Conservation (phyloP, 2,888 invertebrate genomes). For the Hypomecis punctinalis region DNA sequence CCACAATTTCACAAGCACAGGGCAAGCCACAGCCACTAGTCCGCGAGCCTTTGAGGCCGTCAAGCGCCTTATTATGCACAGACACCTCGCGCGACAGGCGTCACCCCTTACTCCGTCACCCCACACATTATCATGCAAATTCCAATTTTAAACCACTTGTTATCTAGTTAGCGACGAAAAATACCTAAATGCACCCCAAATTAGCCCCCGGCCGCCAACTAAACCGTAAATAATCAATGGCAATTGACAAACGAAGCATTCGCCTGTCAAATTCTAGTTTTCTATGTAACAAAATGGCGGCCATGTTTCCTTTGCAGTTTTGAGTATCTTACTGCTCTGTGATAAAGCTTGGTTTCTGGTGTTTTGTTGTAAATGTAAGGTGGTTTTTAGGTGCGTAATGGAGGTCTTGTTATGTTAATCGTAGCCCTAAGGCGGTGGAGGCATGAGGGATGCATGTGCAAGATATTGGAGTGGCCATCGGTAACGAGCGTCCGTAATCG, state of each 20-base stretch:
- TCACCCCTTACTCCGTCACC: slow-evolving; percentile 46
- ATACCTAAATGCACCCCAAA: slow-evolving; percentile 78
- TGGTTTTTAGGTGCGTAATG: slow-evolving; percentile 66
- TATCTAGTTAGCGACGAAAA: slow-evolving; percentile 84
- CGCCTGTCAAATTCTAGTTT: slow-evolving; percentile 83
- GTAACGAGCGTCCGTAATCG: slow-evolving; percentile 52
- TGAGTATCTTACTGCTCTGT: not conserved
- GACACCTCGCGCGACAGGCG: slow-evolving; percentile 33
- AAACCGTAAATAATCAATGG: slow-evolving; percentile 79
- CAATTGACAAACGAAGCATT: slow-evolving; percentile 85
- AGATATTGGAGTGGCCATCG: slow-evolving; percentile 66
- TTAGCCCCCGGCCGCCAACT: slow-evolving; percentile 78
- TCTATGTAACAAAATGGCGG: slow-evolving; percentile 34
- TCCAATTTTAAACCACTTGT: slow-evolving; percentile 85
- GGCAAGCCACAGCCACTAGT: not conserved
- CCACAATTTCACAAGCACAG: not conserved
- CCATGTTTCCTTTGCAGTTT: slow-evolving; percentile 3
- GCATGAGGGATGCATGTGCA: slow-evolving; percentile 61
- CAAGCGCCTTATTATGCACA: slow-evolving; percentile 30
- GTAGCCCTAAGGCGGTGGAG: slow-evolving; percentile 65
- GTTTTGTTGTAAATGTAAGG: not conserved
- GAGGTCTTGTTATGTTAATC: slow-evolving; percentile 84
- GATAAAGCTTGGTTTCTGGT: slow-evolving; percentile 6
- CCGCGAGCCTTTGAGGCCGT: slow-evolving; percentile 4
- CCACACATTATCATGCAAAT: slow-evolving; percentile 82